Evolutionary conservation across 2,797 vertebrate genomes (phyloP).

Genomic region (Pogoniulus pusillus): DNA sequence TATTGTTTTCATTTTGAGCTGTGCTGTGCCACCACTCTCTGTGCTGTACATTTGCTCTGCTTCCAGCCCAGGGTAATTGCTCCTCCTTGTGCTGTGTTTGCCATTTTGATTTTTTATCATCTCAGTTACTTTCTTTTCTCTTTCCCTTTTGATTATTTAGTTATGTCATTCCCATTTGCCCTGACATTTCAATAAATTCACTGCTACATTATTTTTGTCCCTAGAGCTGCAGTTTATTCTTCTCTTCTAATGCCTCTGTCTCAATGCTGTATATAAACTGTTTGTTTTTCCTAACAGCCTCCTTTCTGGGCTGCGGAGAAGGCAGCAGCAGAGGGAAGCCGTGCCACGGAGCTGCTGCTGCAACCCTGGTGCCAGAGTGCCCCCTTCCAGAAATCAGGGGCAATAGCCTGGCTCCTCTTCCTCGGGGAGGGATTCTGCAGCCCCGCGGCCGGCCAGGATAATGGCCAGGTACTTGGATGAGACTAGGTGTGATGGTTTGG

Average conservation of each 20-base stretch:
- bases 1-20: constrained; percentile 38
- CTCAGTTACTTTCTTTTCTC: constrained; percentile 12
- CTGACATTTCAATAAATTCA: constrained; percentile 56
- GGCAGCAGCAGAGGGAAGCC: too few relatives aligned
- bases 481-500: too few relatives aligned
- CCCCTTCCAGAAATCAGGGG: too few relatives aligned
- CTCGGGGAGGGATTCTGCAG: too few relatives aligned
- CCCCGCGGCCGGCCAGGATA: too few relatives aligned
- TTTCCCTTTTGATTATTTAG: constrained; percentile 21
- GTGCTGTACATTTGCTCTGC: background rate
- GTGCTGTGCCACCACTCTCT: background rate
- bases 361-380: too few relatives aligned
- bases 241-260: constrained; percentile 43
- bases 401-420: too few relatives aligned
- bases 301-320: background rate
- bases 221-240: constrained; percentile 66
- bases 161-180: constrained; percentile 44
- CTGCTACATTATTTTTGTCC: constrained; percentile 56
- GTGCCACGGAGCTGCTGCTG: too few relatives aligned
- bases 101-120: constrained; percentile 65
- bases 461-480: too few relatives aligned
- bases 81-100: constrained; percentile 41
- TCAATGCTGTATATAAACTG: constrained; percentile 53
- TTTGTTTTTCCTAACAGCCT: constrained; percentile 70
- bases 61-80: constrained; percentile 12